Percentiles rank a stretch among this genome's conserved stretches.
These are phyloP conservation scores for Dorcus hopei DNA, from an alignment of 2,888 invertebrate species.

Conservation along the genomic window DNA sequence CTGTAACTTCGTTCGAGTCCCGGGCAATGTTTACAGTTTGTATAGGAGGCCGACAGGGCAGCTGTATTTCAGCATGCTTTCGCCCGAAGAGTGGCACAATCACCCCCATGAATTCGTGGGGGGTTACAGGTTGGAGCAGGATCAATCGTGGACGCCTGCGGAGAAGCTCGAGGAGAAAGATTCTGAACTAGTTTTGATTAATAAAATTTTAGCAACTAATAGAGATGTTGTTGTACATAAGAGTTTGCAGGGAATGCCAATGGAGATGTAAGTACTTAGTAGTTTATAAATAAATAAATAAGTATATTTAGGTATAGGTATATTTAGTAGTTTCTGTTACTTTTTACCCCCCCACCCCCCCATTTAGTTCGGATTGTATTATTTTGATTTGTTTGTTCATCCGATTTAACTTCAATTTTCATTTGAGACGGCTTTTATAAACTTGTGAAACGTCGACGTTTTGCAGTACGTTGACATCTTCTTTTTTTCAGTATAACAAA, in stretches of 20 bases:
- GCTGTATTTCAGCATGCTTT: constrained; percentile 70
- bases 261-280: constrained; percentile 18
- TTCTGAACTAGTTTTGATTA: constrained; percentile 30
- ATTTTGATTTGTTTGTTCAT: too few species aligned
- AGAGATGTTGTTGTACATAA: constrained; percentile 3
- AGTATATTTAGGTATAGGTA: too few species aligned
- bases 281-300: too few species aligned
- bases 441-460: too few species aligned
- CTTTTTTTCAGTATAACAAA: too few species aligned
- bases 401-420: too few species aligned
- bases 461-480: too few species aligned
- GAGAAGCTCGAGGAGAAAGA: constrained; percentile 44
- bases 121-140: constrained; percentile 65
- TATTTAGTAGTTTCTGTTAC: too few species aligned
- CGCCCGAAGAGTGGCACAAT: constrained; percentile 70
- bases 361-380: too few species aligned
- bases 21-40: constrained; percentile 69
- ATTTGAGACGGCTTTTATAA: too few species aligned
- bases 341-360: too few species aligned
- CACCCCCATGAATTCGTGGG: constrained; percentile 62
- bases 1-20: constrained; percentile 71
- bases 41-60: constrained; percentile 65
- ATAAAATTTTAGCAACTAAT: constrained; percentile 22
- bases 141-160: constrained; percentile 67
- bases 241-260: constrained; percentile 12